phyloP scores from a whole-genome alignment of 1,140 invertebrate genomes.

The Cecropterus lyciades region DNA sequence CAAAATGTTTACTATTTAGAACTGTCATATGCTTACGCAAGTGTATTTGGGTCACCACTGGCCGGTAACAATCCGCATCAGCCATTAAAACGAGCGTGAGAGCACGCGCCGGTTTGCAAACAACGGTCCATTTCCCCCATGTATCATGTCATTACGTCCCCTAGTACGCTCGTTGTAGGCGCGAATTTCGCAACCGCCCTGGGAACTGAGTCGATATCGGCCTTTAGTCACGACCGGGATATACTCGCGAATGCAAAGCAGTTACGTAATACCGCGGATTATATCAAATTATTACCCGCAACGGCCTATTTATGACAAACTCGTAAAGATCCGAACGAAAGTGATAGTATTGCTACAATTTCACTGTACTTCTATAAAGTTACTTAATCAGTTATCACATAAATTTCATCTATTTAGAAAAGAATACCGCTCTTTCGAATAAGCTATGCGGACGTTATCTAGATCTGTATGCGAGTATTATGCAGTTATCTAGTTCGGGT shows the following conservation, averaged over 20 bases:
- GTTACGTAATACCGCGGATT: conserved; percentile 59
- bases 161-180: conserved; percentile 42
- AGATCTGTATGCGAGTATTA: conserved; percentile 1
- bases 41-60: conserved; percentile 55
- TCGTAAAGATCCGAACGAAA: conserved; percentile 37
- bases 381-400: conserved; percentile 20
- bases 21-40: conserved; percentile 49
- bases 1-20: conserved; percentile 44
- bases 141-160: conserved; percentile 72
- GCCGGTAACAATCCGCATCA: conserved; percentile 62
- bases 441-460: neutral
- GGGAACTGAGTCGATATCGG: conserved; percentile 61
- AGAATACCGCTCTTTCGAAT: neutral
- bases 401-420: conserved; percentile 10
- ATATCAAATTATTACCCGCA: conserved; percentile 56
- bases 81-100: conserved; percentile 71
- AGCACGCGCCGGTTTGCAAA: conserved; percentile 70
- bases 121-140: conserved; percentile 59
- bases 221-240: conserved; percentile 69
- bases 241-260: conserved; percentile 48
- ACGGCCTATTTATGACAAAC: conserved; percentile 65
- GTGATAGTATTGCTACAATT: neutral
- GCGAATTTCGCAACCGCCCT: conserved; percentile 66
- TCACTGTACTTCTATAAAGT: conserved; percentile 12
- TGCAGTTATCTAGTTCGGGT: conserved; percentile 15